Evolutionary conservation across 2,113 vertebrate genomes (phyloP), one percentile per base, ranked within the genome.

Genomic region (Archocentrus centrarchus): DNA sequence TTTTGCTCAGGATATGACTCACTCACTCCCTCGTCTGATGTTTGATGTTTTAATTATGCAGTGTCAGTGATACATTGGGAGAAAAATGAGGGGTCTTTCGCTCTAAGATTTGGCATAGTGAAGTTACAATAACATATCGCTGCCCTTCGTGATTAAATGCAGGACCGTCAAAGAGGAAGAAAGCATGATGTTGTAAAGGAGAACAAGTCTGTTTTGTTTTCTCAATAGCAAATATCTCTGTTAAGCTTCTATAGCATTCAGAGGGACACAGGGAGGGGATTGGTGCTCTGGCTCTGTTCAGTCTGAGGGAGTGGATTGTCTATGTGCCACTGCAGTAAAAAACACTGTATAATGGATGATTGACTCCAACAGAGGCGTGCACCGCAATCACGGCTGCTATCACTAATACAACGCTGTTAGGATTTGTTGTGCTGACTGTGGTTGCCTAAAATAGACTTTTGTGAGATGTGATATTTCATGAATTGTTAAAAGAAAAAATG

Each of bases 1-100:
- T 95, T 94, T 91, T 91, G 61, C 58, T 60, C 94, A 94, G 93
- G 93, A 94, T 92, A 66, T 94, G 94, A 95, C 82, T 95, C 95
- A 93, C 79, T 57, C 75, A 80, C 68, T 10, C 8, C 10, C 35
- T 24, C 1, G 66, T 90, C 88, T 89, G 91, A 94, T 92, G 79
- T 93, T 91, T 93, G 89, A 93, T 93, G 91, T 93, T 95, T 93
- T 94, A 94, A 95, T 94, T 93, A 89, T 95, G 94, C 93, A 32
- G 53, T 83, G 82, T 92, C 80, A 88, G 90, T 87, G 95, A 95
- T 96, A 95, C 93, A 93, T 79, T 87, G 92, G 93, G 70, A 86
- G 75, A 86, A 90, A 80, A 86, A 78, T 13, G 66, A 79, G 86
- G 64, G 55, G 24, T 81, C 13, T 87, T 73, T 73, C n/a, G 44